Conservation (phyloP, 2,797 vertebrate species). For the Leptoclinus maculatus region DNA sequence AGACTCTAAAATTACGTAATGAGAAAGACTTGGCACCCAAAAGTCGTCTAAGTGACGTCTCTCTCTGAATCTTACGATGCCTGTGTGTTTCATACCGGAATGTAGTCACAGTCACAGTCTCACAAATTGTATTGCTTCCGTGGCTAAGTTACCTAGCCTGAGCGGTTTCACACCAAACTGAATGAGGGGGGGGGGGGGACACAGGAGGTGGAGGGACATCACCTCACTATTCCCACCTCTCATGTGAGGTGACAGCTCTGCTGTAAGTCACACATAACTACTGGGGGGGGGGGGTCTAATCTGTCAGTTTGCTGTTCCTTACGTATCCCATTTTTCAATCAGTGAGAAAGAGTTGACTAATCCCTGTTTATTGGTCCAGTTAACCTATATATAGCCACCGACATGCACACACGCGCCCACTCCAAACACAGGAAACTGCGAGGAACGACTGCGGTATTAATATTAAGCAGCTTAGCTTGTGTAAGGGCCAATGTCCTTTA, state of each 20-base stretch:
- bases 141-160: too few relatives aligned
- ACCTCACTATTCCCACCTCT: background rate
- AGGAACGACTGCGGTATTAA: slow-evolving; percentile 63
- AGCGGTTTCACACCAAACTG: too few relatives aligned
- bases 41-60: too few relatives aligned
- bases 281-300: slow-evolving; percentile 27
- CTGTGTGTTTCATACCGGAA: too few relatives aligned
- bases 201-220: background rate
- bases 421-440: slow-evolving; percentile 52
- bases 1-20: too few relatives aligned
- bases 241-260: slow-evolving; percentile 43
- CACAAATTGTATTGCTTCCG: too few relatives aligned
- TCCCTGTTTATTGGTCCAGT: slow-evolving; percentile 72
- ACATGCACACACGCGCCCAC: slow-evolving; percentile 23
- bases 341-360: slow-evolving; percentile 46
- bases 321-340: slow-evolving; percentile 51
- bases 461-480: slow-evolving; percentile 77
- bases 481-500: slow-evolving; percentile 68
- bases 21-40: too few relatives aligned
- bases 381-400: slow-evolving; percentile 68
- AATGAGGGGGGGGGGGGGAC: too few relatives aligned
- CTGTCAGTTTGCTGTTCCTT: slow-evolving; percentile 39
- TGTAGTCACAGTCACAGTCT: too few relatives aligned
- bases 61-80: too few relatives aligned
- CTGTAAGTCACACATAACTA: slow-evolving; percentile 49